Percentiles rank a stretch among this genome's conserved stretches.
These are phyloP conservation scores for Galeopsomyia nigrocyanea DNA, from an alignment of 2,888 invertebrate species.

Conservation along the genomic window DNA sequence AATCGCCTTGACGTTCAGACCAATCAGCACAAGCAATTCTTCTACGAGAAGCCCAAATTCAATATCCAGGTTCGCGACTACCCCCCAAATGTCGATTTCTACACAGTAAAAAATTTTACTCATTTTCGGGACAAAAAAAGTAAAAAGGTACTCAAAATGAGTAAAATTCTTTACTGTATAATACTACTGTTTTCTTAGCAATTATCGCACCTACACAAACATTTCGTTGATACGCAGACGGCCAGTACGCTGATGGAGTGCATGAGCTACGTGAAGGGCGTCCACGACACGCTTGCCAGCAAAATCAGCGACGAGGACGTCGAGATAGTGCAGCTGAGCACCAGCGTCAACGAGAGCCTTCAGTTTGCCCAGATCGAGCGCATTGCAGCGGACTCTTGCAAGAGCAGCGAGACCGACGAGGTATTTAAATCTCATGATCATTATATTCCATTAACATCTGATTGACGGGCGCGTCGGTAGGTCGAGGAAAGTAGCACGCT, in stretches of 20 bases:
- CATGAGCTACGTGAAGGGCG: constrained; percentile 62
- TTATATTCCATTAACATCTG: background rate
- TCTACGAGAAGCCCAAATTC: constrained; percentile 73
- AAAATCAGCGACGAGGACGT: constrained; percentile 52
- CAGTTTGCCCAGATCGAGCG: constrained; percentile 66
- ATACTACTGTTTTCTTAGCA: too few relatives aligned
- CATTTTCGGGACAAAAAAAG: too few relatives aligned
- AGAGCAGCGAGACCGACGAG: constrained; percentile 59
- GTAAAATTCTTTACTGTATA: too few relatives aligned
- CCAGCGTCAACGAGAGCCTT: constrained; percentile 62
- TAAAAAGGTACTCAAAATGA: too few relatives aligned
- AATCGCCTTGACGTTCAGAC: constrained; percentile 71
- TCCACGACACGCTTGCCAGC: constrained; percentile 7
- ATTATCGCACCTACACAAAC: too few relatives aligned
- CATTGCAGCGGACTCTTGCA: constrained; percentile 59
- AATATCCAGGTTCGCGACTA: constrained; percentile 67
- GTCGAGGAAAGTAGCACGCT: constrained; percentile 12
- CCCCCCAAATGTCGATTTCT: too few relatives aligned
- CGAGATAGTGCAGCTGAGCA: constrained; percentile 63
- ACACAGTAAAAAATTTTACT: too few relatives aligned
- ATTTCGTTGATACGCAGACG: too few relatives aligned
- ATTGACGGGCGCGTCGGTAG: background rate
- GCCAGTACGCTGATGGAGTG: constrained; percentile 64
- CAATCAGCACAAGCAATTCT: constrained; percentile 69
- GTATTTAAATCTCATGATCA: constrained; percentile 52